Conservation (phyloP, 2,113 vertebrate genomes). For the Centropus bengalensis region DNA sequence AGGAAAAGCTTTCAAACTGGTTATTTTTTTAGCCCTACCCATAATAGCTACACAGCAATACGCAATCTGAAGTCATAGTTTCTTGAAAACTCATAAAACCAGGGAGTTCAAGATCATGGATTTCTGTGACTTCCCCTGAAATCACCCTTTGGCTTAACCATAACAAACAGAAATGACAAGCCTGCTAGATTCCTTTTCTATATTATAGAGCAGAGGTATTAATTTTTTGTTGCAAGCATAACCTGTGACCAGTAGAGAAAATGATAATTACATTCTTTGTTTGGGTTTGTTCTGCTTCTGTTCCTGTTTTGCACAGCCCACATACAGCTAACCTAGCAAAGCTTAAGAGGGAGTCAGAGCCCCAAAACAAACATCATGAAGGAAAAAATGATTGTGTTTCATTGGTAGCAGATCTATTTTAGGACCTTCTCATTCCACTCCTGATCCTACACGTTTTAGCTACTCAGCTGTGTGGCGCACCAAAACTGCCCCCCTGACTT, state of each 20-base stretch:
- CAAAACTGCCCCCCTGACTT: not conserved
- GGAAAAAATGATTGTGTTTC: not conserved
- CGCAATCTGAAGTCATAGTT: not conserved
- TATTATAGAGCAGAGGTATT: not conserved
- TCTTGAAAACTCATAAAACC: conserved; percentile 11
- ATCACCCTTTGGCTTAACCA: not conserved
- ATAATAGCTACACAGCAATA: conserved; percentile 39
- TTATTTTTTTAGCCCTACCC: conserved; percentile 43
- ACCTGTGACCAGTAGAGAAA: conserved; percentile 11
- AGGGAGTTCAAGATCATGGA: not conserved
- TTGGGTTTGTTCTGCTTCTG: conserved; percentile 7
- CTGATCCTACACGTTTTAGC: not conserved
- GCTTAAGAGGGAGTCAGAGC: not conserved
- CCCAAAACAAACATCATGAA: not conserved
- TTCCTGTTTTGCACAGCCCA: not conserved
- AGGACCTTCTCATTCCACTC: not conserved
- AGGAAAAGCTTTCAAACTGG: conserved; percentile 34
- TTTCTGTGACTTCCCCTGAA: not conserved
- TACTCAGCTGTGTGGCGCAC: not conserved
- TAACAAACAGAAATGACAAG: not conserved
- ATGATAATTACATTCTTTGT: not conserved
- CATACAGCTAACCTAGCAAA: not conserved
- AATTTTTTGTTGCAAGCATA: conserved; percentile 24
- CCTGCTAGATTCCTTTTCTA: not conserved
- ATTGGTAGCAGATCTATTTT: not conserved